Evolutionary conservation across 2,888 invertebrate genomes (phyloP).

Genomic region (Myopa testacea): DNA sequence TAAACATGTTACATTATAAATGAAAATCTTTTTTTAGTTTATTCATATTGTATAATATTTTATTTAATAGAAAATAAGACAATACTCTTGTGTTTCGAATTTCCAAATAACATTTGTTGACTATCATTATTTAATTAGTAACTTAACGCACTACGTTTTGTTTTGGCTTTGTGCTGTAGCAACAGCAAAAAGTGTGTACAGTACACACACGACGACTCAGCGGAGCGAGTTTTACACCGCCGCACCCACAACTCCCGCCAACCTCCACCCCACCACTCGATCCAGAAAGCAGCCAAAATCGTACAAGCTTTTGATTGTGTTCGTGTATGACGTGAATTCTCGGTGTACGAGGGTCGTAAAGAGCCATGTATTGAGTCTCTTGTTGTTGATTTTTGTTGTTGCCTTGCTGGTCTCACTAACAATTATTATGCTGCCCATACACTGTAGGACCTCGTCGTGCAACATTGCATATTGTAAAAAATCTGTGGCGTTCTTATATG

Average conservation of each 20-base stretch:
- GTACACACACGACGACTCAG: constrained; percentile 18
- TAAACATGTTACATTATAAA: background rate
- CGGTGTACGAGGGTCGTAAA: too few species aligned
- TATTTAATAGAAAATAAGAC: background rate
- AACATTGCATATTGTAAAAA: too few species aligned
- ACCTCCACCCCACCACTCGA: constrained; percentile 15
- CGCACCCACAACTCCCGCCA: constrained; percentile 25
- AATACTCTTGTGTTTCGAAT: background rate
- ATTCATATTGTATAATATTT: background rate
- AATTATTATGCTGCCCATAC: too few species aligned
- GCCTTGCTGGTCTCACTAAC: too few species aligned
- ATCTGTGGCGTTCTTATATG: too few species aligned
- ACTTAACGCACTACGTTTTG: background rate
- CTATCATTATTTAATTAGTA: constrained; percentile 13
- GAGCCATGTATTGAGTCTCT: background rate
- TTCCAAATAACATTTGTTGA: background rate
- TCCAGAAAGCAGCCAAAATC: background rate
- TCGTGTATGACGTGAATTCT: constrained; percentile 5
- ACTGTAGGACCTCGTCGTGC: too few species aligned
- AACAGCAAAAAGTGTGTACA: constrained; percentile 25
- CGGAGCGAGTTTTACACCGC: constrained; percentile 21
- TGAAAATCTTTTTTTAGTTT: background rate
- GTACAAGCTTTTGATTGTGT: constrained; percentile 14
- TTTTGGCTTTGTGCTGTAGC: background rate
- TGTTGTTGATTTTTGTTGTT: background rate